Base-by-base conservation (phyloP, 2,797 vertebrate species). In the Lepilemur ruficaudatus region DNA sequence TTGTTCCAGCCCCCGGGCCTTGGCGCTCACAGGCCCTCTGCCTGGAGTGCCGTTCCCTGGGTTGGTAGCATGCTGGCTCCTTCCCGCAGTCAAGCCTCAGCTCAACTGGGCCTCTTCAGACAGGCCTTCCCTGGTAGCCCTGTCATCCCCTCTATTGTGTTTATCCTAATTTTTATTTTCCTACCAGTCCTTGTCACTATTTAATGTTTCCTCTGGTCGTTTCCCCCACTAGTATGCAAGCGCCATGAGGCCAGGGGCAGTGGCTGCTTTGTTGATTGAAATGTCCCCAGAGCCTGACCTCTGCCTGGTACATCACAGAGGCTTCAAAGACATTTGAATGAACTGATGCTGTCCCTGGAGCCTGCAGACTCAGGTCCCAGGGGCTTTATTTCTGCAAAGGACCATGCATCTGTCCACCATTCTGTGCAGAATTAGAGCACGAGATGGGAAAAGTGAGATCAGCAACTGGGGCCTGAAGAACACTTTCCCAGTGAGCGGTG, bases 81-180 rank as follows among this genome's bases (percentile, higher is more conserved):
- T 82, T 50, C 25, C 73, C 12, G 17, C 4, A 46, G 35, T 20
- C 7, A 61, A 41, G 20, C 20, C 18, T 89, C 43, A 35, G 61
- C n/a, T 81, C 38, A 41, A 41, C 4, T 48, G 1, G 6, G 32
- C 1, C 35, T 61, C 69, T 88, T 75, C 70, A 43, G 5, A 48
- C 30, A 59, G 5, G 10, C 1, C 30, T 78, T 78, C 72, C 48
- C 63, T 50, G 13, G 38, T 14, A 6, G 5, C 4, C 30, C 32
- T 8, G 22, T 18, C 25, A 50, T 13, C 75, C 75, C n/a, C 38
- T 46, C 20, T 55, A 14, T 20, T 23, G 4, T 15, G 2, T 48
- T 67, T 35, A 69, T 57, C 35, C 59, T 87, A 18, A 18, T 78
- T 84, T 96, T 83, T 15, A 18, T 25, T 25, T 93, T 75, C 8